Evolutionary conservation across 2,113 vertebrate genomes (phyloP).

Genomic region (Sitta europaea): DNA sequence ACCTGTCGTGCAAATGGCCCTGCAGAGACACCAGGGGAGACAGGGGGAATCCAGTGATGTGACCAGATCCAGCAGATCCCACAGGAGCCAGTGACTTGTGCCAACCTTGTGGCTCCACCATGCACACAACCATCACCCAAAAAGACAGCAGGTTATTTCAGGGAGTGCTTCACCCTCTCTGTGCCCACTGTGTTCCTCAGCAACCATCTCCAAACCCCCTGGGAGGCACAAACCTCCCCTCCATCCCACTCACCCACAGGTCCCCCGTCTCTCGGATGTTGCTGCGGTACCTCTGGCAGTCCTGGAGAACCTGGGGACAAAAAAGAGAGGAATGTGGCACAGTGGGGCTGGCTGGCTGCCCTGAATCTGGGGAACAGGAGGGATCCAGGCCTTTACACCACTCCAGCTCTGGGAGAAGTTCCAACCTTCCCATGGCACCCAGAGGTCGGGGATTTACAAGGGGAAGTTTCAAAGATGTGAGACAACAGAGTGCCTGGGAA

Average conservation of each 20-base stretch:
- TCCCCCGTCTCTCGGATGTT: conserved; percentile 86
- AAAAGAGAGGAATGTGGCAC: accelerated
- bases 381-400: accelerated
- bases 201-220: neutral
- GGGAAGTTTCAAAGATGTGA: neutral
- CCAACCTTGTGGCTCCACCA: neutral
- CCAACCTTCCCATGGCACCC: neutral
- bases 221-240: neutral
- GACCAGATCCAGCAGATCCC: neutral
- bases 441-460: accelerated
- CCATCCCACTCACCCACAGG: conserved; percentile 82
- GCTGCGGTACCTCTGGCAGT: conserved; percentile 92
- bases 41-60: accelerated
- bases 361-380: neutral
- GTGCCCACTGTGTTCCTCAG: accelerated
- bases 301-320: conserved; percentile 84
- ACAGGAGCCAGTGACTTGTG: accelerated
- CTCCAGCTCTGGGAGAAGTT: neutral
- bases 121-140: neutral
- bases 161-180: neutral
- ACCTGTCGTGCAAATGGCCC: conserved; percentile 87
- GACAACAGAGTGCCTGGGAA: neutral
- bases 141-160: neutral
- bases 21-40: neutral
- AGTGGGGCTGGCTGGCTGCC: neutral